A percentile compares a stretch with the other conserved stretches of the same genome.
Conservation (phyloP, 1,140 invertebrate genomes). For the Arion vulgaris region DNA sequence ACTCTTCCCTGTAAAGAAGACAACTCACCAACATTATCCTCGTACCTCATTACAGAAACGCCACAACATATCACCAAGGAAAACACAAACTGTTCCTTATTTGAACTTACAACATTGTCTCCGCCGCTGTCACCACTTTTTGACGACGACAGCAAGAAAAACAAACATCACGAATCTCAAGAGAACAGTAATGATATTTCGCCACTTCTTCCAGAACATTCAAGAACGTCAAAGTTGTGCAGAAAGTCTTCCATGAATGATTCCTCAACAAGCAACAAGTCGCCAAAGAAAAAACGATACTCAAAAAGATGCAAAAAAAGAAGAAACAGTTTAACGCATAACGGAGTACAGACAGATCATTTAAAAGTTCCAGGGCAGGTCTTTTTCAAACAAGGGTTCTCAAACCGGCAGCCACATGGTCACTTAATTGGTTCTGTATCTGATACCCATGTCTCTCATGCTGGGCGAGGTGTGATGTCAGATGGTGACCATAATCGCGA, state of each 20-base stretch:
- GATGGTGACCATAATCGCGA: background rate
- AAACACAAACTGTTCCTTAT: background rate
- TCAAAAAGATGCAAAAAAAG: slow-evolving; percentile 30
- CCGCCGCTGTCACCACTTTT: background rate
- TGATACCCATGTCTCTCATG: slow-evolving; percentile 38
- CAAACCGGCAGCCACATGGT: slow-evolving; percentile 1
- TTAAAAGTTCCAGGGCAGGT: slow-evolving; percentile 35
- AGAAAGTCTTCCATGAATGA: background rate
- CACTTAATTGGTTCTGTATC: slow-evolving; percentile 36
- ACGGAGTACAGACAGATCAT: background rate
- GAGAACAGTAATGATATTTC: background rate
- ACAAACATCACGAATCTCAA: background rate
- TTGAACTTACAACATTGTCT: background rate
- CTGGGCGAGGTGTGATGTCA: background rate
- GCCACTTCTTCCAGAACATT: background rate
- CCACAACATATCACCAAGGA: too few relatives aligned
- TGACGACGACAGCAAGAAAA: background rate
- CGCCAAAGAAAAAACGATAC: slow-evolving; percentile 23
- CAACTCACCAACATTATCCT: background rate
- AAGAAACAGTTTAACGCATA: slow-evolving; percentile 5
- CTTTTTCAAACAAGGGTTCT: slow-evolving; percentile 22
- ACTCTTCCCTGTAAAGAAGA: background rate
- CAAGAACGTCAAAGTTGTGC: background rate
- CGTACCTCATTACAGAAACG: too few relatives aligned
- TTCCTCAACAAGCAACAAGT: background rate